Percentiles rank a stretch among this genome's conserved stretches.
phyloP scores from a whole-genome alignment of 2,888 invertebrate genomes.

The Drosophila colorata region DNA sequence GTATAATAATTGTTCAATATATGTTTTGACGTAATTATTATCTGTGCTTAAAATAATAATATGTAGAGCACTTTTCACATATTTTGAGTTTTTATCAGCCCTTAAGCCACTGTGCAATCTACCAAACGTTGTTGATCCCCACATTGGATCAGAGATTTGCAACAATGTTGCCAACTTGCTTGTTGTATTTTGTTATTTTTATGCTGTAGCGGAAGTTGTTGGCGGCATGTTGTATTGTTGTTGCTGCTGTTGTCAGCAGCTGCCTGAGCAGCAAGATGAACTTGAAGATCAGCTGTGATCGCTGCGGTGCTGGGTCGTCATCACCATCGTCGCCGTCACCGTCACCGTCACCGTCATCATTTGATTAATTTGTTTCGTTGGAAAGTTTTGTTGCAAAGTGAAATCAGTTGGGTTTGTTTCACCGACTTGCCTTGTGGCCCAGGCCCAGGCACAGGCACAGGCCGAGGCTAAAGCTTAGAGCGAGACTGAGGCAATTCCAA shows the following conservation, averaged over 20 bases:
- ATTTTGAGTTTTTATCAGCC: not conserved
- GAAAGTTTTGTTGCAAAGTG: conserved; percentile 76
- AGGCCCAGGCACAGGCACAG: conserved; percentile 8
- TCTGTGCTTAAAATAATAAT: not conserved
- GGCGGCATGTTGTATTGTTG: conserved; percentile 51
- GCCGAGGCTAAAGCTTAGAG: too few relatives aligned
- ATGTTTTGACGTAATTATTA: too few relatives aligned
- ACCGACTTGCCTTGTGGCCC: conserved; percentile 38
- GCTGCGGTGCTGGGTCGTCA: conserved; percentile 35
- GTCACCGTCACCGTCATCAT: conserved; percentile 71
- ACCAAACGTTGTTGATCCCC: conserved; percentile 42
- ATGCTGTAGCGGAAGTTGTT: conserved; percentile 73
- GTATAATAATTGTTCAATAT: not conserved
- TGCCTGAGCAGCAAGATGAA: conserved; percentile 59
- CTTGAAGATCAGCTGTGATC: conserved; percentile 68
- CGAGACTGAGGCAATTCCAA: conserved; percentile 16
- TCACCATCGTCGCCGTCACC: conserved; percentile 41
- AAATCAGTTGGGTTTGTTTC: conserved; percentile 66
- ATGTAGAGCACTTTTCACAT: not conserved
- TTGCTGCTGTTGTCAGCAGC: conserved; percentile 29
- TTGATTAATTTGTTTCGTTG: conserved; percentile 77
- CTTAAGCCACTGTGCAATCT: conserved; percentile 56
- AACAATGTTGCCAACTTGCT: conserved; percentile 58
- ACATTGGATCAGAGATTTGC: conserved; percentile 60
- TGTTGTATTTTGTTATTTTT: conserved; percentile 24